Evolutionary conservation across 2,797 vertebrate genomes (phyloP), one percentile per base, ranked within the genome.

Genomic region (Lepus oiostolus): DNA sequence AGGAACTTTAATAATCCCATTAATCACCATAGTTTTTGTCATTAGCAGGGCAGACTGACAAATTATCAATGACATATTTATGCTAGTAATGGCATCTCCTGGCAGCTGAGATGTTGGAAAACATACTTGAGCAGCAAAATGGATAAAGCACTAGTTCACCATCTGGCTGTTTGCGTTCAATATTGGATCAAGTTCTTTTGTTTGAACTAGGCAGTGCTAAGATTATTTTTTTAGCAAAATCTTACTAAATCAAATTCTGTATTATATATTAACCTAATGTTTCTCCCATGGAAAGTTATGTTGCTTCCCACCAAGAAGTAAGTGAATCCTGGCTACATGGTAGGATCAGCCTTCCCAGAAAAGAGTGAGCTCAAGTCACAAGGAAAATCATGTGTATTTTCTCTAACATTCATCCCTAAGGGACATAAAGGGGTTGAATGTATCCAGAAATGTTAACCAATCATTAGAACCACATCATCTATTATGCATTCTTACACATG

Each of bases 11-110:
- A 0, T 97, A 97, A 97, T 98, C 96, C 95, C 95, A 97, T 97
- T 98, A 95, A 98, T 97, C 96, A 74, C 98, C 95, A 98, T 95
- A 96, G 85, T 95, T 98, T 98, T 91, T 98, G 96, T 98, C 98
- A 97, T 98, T 98, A 98, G 93, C 97, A 97, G 98, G 96, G 87
- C 96, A 98, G 96, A 97, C 84, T 98, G 98, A 98, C 97, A 98
- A 98, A 98, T 98, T 96, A 97, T 97, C 96, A 93, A 62, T 98
- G 98, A 98, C 97, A 97, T 97, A 96, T 98, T 98, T 97, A 97
- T 76, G 63, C 83, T 96, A 97, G n/a, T 5, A 92, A 50, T 95
- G 70, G 93, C 87, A 97, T 97, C 93, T 92, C 86, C 32, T 96
- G 94, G 89, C 96, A 97, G 93, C 19, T 85, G 96, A 88, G 50